Conservation (phyloP, 2,113 vertebrate genomes). For the Myocastor coypus region DNA sequence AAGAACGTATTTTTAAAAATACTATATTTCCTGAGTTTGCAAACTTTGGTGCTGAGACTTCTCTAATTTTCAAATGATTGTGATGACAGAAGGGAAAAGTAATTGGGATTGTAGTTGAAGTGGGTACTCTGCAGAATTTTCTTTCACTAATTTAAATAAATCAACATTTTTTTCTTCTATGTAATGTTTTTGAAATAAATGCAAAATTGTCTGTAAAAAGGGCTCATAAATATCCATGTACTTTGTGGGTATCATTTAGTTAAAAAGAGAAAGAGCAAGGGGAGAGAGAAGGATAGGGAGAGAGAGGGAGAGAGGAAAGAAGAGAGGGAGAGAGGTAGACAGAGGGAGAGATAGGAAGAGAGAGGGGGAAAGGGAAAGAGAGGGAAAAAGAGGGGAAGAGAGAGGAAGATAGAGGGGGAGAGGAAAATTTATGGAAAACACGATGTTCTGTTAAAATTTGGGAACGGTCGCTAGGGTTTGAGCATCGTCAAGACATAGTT, state of each 20-base stretch:
- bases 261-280: constrained; percentile 29
- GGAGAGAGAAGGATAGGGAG: too few relatives aligned
- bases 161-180: constrained; percentile 79
- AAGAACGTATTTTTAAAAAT: constrained; percentile 65
- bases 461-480: constrained; percentile 41
- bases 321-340: too few relatives aligned
- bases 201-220: constrained; percentile 80
- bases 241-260: constrained; percentile 76
- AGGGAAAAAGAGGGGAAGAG: too few relatives aligned
- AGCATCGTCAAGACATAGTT: constrained; percentile 46
- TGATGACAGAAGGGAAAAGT: constrained; percentile 82
- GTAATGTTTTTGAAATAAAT: constrained; percentile 81
- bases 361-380: too few relatives aligned
- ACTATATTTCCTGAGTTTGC: constrained; percentile 74
- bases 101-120: constrained; percentile 80
- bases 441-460: constrained; percentile 61
- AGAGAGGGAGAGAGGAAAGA: too few relatives aligned
- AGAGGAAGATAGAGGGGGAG: too few relatives aligned
- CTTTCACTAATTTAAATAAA: constrained; percentile 81
- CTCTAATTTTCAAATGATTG: constrained; percentile 80
- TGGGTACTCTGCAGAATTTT: constrained; percentile 81
- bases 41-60: constrained; percentile 81
- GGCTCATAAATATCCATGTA: constrained; percentile 82
- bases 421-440: background rate
- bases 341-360: too few relatives aligned